These are phyloP conservation scores for Silurus glanis DNA, from an alignment of 2,113 vertebrate genomes.

Conservation along the genomic window DNA sequence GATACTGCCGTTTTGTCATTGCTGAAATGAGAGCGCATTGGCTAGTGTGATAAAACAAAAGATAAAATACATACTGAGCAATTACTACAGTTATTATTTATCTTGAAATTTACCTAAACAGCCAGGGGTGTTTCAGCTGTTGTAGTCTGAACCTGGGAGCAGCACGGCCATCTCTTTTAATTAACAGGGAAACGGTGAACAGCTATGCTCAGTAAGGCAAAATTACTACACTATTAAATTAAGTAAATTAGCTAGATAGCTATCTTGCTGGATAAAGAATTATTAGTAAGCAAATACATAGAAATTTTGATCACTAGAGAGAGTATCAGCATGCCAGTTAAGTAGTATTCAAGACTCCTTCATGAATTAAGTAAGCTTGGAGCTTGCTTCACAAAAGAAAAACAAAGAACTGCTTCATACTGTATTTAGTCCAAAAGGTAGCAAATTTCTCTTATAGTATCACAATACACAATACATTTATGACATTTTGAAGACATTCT, in stretches of 20 bases:
- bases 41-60: neutral
- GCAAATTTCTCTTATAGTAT: no score
- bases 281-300: no score
- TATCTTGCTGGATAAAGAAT: neutral
- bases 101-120: conserved; percentile 19
- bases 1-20: neutral
- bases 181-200: neutral
- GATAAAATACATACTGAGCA: neutral
- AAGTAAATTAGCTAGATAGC: neutral
- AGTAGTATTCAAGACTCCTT: no score
- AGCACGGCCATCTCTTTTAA: neutral
- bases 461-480: no score
- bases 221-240: neutral
- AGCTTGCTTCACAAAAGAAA: no score
- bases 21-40: neutral
- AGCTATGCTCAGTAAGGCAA: neutral
- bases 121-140: neutral
- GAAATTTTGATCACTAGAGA: no score
- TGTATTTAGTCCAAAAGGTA: no score
- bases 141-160: neutral
- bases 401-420: no score
- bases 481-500: no score
- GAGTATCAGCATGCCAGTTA: no score
- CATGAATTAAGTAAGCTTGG: no score
- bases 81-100: conserved; percentile 9